Conservation (phyloP, 2,113 vertebrate species). For the Pseudorectes ferrugineus region DNA sequence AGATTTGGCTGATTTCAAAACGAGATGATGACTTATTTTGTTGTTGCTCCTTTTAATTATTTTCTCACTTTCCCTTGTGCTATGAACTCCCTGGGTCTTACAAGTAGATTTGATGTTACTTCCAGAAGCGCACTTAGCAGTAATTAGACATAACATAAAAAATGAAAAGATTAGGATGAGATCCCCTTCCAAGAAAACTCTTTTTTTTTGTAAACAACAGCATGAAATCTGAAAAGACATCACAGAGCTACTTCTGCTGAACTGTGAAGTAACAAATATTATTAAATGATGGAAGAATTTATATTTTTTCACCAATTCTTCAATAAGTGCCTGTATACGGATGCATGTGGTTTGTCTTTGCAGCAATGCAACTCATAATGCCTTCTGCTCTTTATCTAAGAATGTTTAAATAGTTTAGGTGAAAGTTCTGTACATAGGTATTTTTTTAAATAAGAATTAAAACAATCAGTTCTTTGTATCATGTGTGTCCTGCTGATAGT, state of each 20-base stretch:
- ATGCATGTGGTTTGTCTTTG: not conserved
- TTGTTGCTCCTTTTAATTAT: not conserved
- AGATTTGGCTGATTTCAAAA: not conserved
- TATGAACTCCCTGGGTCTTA: not conserved
- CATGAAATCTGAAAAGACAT: not conserved
- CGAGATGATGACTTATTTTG: not conserved
- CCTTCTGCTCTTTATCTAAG: not conserved
- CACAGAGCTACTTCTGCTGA: not conserved
- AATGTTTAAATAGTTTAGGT: not conserved
- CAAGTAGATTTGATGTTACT: not conserved
- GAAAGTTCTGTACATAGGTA: not conserved
- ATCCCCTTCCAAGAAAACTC: not conserved
- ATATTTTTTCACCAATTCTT: not conserved
- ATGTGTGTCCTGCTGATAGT: not conserved
- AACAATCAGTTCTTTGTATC: not conserved
- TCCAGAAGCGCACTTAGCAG: not conserved
- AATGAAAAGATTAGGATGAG: not conserved
- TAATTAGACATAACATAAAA: conserved; percentile 9
- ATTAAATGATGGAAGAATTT: not conserved
- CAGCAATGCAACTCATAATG: not conserved
- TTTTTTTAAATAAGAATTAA: not conserved
- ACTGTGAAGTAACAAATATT: not conserved
- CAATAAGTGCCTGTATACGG: not conserved
- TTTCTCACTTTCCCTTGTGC: conserved; percentile 1
- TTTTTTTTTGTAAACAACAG: not conserved